phyloP scores from a whole-genome alignment of 2,113 vertebrate species.

The Aramus guarauna region DNA sequence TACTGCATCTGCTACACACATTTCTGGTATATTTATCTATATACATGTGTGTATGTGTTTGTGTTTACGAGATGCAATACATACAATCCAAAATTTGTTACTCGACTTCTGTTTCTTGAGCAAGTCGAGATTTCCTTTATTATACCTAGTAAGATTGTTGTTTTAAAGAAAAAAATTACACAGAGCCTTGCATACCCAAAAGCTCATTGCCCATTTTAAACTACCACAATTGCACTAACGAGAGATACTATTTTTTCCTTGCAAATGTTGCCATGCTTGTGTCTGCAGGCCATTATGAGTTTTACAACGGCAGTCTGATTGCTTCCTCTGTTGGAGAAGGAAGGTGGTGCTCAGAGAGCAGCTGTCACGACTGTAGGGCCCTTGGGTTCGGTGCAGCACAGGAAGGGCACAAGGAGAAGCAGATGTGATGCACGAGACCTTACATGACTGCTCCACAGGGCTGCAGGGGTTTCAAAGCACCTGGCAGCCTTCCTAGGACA shows the following conservation, averaged over 20 bases:
- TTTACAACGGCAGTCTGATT: not conserved
- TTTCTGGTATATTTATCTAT: not conserved
- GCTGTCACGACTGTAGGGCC: accelerated
- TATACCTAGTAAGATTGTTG: not conserved
- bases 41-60: not conserved
- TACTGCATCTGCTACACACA: not conserved
- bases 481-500: not conserved
- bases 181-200: not conserved
- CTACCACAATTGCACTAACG: not conserved
- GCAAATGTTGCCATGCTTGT: not conserved
- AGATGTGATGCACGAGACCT: not conserved
- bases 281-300: not conserved
- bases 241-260: not conserved
- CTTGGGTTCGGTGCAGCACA: accelerated
- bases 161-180: not conserved
- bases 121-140: not conserved
- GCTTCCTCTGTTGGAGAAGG: not conserved
- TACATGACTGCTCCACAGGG: not conserved
- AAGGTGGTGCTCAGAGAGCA: not conserved
- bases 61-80: not conserved
- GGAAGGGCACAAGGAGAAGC: not conserved
- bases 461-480: not conserved
- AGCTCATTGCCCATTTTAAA: not conserved
- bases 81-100: not conserved
- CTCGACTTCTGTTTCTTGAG: not conserved